Conservation (phyloP, 2,888 invertebrate species). For the Coremacera marginata region DNA sequence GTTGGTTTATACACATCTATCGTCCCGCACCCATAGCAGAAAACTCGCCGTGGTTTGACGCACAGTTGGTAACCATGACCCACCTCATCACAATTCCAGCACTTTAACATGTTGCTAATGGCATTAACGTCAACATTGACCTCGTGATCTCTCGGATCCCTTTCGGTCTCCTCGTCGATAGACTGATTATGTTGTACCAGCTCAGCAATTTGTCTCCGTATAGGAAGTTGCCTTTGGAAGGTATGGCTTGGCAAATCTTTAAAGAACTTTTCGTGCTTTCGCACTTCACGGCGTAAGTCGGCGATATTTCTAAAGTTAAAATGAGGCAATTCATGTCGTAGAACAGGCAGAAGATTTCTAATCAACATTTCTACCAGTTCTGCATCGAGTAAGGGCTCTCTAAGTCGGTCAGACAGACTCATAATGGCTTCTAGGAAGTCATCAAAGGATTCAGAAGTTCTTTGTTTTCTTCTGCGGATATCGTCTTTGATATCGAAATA, state of each 20-base stretch:
- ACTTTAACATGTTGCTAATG: too few relatives aligned
- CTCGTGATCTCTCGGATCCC: too few relatives aligned
- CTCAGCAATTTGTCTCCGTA: neutral
- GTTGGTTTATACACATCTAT: constrained; percentile 49
- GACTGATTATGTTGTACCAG: neutral
- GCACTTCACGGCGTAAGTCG: neutral
- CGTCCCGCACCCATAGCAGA: constrained; percentile 1
- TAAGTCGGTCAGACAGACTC: constrained; percentile 27
- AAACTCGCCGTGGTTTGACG: constrained; percentile 10
- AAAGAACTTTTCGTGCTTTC: constrained; percentile 11
- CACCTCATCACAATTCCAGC: constrained; percentile 31
- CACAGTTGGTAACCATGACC: constrained; percentile 37
- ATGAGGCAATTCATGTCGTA: neutral
- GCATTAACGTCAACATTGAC: too few relatives aligned
- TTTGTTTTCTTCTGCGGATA: constrained; percentile 24
- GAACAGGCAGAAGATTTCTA: constrained; percentile 27
- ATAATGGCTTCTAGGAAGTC: constrained; percentile 27
- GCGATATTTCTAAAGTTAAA: neutral
- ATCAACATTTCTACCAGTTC: constrained; percentile 30
- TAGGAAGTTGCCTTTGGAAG: neutral
- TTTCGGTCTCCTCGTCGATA: neutral
- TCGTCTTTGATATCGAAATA: constrained; percentile 31
- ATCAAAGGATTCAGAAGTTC: constrained; percentile 27
- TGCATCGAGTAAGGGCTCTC: neutral
- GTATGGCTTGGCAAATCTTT: constrained; percentile 15